phyloP scores from a whole-genome alignment of 2,888 invertebrate genomes.

The Microdon myrmicae region DNA sequence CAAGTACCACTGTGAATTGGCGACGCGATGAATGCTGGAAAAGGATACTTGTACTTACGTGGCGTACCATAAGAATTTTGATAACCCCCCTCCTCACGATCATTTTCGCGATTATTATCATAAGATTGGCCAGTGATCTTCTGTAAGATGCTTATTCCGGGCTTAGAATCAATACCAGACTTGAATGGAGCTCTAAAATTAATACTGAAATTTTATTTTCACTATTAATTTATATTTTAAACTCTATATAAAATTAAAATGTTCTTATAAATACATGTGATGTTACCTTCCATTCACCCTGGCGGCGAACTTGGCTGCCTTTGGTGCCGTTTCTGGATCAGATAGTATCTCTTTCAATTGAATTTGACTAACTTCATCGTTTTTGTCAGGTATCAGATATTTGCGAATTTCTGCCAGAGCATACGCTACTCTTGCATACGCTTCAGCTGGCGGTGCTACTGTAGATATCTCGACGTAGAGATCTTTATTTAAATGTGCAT shows the following conservation, averaged over 20 bases:
- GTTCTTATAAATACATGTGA: background rate
- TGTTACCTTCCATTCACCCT: conserved; percentile 22
- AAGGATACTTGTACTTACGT: conserved; percentile 17
- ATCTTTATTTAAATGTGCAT: conserved; percentile 86
- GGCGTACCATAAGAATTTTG: conserved; percentile 8
- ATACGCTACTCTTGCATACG: conserved; percentile 78
- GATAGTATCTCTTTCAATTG: conserved; percentile 58
- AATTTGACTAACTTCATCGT: conserved; percentile 60
- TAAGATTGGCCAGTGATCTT: conserved; percentile 31
- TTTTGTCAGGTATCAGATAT: conserved; percentile 61
- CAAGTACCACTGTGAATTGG: conserved; percentile 23
- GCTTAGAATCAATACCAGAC: background rate
- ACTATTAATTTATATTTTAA: too few species aligned
- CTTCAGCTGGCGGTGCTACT: conserved; percentile 85
- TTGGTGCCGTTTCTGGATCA: conserved; percentile 32
- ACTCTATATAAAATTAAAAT: too few species aligned
- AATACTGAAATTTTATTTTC: background rate
- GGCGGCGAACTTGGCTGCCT: conserved; percentile 11
- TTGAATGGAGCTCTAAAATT: background rate
- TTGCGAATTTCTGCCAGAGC: conserved; percentile 61
- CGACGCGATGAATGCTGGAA: background rate
- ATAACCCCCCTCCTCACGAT: background rate
- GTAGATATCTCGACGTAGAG: conserved; percentile 89
- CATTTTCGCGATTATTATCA: conserved; percentile 6
- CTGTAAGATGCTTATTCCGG: conserved; percentile 29